Percentiles rank a stretch among this genome's conserved stretches.
These are phyloP conservation scores for Drosophila austrosaltans DNA, from an alignment of 2,888 invertebrate genomes.

Conservation along the genomic window DNA sequence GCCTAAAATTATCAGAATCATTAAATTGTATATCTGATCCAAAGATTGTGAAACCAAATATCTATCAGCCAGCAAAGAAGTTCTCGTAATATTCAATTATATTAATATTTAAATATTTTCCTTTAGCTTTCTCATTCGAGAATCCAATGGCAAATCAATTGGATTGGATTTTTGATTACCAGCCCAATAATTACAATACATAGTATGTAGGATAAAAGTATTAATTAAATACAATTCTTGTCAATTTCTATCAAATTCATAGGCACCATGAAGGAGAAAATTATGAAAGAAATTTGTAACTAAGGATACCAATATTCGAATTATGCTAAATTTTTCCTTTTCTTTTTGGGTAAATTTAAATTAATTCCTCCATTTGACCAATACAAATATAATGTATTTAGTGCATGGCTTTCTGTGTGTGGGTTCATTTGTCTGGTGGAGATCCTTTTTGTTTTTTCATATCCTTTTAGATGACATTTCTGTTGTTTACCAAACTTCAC, in stretches of 20 bases:
- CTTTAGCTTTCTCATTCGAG: too few relatives aligned
- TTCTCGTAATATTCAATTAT: too few relatives aligned
- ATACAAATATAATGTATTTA: neutral
- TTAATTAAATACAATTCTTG: conserved; percentile 55
- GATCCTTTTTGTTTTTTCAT: conserved; percentile 28
- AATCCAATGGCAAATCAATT: too few relatives aligned
- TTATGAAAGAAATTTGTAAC: neutral
- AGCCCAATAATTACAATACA: neutral
- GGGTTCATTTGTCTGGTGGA: conserved; percentile 46
- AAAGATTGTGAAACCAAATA: too few relatives aligned
- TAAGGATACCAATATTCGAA: neutral
- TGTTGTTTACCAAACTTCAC: conserved; percentile 92
- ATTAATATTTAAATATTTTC: too few relatives aligned
- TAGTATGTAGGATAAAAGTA: neutral
- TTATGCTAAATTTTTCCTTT: neutral
- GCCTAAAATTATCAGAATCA: too few relatives aligned
- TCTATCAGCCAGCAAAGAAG: too few relatives aligned
- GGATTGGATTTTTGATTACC: neutral
- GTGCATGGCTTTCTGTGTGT: neutral
- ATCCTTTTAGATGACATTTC: neutral
- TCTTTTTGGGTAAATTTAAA: conserved; percentile 26
- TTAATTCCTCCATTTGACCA: conserved; percentile 5
- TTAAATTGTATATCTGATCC: too few relatives aligned
- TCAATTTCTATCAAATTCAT: conserved; percentile 53
- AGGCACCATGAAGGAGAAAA: conserved; percentile 60